phyloP scores from a whole-genome alignment of 2,113 vertebrate species.

The Ifrita kowaldi region DNA sequence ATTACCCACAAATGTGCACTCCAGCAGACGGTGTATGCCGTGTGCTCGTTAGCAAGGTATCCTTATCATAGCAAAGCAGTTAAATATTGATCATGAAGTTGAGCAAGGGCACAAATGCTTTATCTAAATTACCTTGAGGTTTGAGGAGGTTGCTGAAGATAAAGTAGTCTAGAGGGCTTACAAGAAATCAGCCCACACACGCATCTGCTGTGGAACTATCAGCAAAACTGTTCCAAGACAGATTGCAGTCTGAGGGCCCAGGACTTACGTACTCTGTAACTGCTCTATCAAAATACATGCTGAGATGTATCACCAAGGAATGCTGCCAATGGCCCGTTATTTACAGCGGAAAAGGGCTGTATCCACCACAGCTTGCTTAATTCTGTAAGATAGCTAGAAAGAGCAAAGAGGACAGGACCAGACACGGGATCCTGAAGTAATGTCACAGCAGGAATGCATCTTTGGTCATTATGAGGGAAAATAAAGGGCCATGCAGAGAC shows the following conservation, averaged over 20 bases:
- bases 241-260: background rate
- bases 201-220: background rate
- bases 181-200: slow-evolving; percentile 10
- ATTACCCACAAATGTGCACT: background rate
- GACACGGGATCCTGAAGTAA: background rate
- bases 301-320: background rate
- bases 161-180: background rate
- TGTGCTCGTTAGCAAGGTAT: background rate
- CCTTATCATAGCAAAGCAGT: slow-evolving; percentile 19
- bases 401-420: background rate
- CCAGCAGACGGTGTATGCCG: background rate
- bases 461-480: background rate
- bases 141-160: slow-evolving; percentile 36
- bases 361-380: background rate
- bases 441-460: background rate
- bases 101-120: slow-evolving; percentile 8
- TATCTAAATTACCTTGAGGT: slow-evolving; percentile 50
- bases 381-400: background rate
- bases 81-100: slow-evolving; percentile 26
- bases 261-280: background rate
- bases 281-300: background rate
- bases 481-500: background rate
- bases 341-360: background rate
- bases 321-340: background rate
- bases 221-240: background rate